These are phyloP conservation scores for Acleris emargana DNA, from an alignment of 2,888 invertebrate genomes.

Conservation along the genomic window DNA sequence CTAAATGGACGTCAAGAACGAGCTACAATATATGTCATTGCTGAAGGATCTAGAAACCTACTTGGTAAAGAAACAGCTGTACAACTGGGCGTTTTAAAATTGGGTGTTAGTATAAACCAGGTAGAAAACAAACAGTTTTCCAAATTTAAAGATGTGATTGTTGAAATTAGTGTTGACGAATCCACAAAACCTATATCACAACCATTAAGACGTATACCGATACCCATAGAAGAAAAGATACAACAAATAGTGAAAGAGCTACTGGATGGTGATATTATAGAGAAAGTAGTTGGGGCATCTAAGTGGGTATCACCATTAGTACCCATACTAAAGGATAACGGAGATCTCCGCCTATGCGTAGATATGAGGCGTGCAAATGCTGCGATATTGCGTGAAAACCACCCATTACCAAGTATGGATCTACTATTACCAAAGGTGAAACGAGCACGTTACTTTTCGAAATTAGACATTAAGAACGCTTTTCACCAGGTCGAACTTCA, in stretches of 20 bases:
- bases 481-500: constrained; percentile 58
- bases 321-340: not conserved
- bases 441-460: constrained; percentile 43
- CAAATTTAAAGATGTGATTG: constrained; percentile 32
- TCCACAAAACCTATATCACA: constrained; percentile 31
- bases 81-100: constrained; percentile 35
- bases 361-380: constrained; percentile 9
- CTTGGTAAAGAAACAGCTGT: constrained; percentile 37
- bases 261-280: not conserved
- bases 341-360: not conserved
- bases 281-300: not conserved
- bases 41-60: constrained; percentile 34
- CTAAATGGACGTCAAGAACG: too few species aligned
- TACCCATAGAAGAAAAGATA: constrained; percentile 24
- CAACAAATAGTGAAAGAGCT: not conserved
- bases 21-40: not conserved
- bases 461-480: constrained; percentile 51
- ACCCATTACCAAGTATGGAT: constrained; percentile 31
- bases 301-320: not conserved
- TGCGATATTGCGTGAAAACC: constrained; percentile 5
- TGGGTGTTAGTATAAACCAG: constrained; percentile 30
- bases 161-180: constrained; percentile 37
- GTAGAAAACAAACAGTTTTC: constrained; percentile 41
- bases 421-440: constrained; percentile 28
- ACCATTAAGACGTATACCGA: constrained; percentile 32